Conservation (phyloP, 1,140 invertebrate species). For the Habropoda laboriosa region DNA sequence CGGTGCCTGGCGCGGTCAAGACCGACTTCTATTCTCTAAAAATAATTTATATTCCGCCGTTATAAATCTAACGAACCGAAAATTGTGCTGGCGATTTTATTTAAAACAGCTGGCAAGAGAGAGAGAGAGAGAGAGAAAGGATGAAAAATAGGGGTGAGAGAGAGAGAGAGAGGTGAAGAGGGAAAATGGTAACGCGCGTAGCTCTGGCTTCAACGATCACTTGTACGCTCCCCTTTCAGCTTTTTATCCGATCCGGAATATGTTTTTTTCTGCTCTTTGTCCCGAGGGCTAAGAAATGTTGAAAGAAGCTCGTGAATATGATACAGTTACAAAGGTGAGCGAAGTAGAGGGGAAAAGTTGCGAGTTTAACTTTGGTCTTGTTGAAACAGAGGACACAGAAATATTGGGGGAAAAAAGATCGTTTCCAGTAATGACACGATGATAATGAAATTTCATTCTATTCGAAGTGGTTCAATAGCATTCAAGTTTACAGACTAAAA, state of each 20-base stretch:
- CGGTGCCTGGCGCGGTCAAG: conserved; percentile 14
- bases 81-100: background rate
- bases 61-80: conserved; percentile 25
- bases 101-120: background rate
- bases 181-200: background rate
- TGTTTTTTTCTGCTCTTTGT: background rate
- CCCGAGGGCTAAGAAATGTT: background rate
- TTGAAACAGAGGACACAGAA: no score
- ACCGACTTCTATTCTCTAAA: conserved; percentile 11
- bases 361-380: no score
- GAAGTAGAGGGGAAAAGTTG: no score
- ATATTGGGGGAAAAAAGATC: no score
- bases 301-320: background rate
- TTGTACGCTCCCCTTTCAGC: background rate
- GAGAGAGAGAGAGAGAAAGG: background rate
- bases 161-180: background rate
- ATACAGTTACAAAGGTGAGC: background rate
- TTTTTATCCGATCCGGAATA: background rate
- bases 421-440: no score
- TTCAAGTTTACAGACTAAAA: no score
- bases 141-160: no score
- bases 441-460: no score
- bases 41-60: conserved; percentile 22
- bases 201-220: background rate
- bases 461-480: no score